phyloP scores from a whole-genome alignment of 1,140 invertebrate species.

The Zaprionus lachaisei region DNA sequence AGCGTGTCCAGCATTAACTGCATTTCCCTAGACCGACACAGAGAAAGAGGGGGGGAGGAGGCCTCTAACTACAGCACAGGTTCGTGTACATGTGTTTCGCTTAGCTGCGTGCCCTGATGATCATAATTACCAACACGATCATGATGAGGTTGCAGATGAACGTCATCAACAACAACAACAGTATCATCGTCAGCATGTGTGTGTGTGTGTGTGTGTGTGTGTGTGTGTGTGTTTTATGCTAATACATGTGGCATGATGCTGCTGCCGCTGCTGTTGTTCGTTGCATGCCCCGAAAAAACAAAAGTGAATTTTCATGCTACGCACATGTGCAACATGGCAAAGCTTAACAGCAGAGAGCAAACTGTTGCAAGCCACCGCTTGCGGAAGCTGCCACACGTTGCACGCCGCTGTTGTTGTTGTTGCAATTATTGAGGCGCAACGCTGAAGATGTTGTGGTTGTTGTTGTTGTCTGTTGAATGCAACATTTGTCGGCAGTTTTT shows the following conservation, averaged over 20 bases:
- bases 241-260: slow-evolving; percentile 40
- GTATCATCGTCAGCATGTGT: not conserved
- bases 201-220: slow-evolving; percentile 1
- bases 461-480: slow-evolving; percentile 18
- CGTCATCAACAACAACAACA: too few species aligned
- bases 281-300: slow-evolving; percentile 27
- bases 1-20: slow-evolving; percentile 54
- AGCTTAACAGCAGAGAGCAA: slow-evolving; percentile 28
- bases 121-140: slow-evolving; percentile 26
- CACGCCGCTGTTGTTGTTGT: slow-evolving; percentile 18
- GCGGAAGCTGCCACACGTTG: slow-evolving; percentile 68
- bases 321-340: slow-evolving; percentile 53
- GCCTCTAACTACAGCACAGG: not conserved
- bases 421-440: slow-evolving; percentile 42
- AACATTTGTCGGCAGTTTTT: slow-evolving; percentile 17
- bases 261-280: not conserved
- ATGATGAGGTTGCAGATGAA: slow-evolving; percentile 14
- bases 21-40: slow-evolving; percentile 40
- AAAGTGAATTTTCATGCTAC: slow-evolving; percentile 37
- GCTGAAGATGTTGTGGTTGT: not conserved
- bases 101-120: slow-evolving; percentile 54
- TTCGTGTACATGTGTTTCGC: slow-evolving; percentile 51
- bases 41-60: not conserved
- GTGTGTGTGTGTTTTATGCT: slow-evolving; percentile 41
- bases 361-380: slow-evolving; percentile 43